Conservation (phyloP, 2,113 vertebrate genomes). For the Eurypyga helias region DNA sequence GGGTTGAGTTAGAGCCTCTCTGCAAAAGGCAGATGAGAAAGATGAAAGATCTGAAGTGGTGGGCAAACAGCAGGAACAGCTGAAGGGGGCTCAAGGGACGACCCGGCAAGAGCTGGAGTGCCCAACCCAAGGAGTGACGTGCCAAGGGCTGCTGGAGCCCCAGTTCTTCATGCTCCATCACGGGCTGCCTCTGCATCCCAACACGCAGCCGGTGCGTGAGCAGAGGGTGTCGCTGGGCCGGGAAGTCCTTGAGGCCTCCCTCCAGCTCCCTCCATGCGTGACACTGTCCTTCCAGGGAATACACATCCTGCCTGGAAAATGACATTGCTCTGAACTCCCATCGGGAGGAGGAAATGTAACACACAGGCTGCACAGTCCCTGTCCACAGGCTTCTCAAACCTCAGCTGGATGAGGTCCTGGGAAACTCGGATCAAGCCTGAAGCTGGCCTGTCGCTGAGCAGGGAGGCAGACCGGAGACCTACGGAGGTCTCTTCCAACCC, state of each 20-base stretch:
- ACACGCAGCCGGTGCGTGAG: not conserved
- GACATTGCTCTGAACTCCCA: not conserved
- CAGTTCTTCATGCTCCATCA: not conserved
- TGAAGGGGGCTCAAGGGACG: not conserved
- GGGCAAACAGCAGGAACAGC: not conserved
- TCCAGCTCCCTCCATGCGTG: not conserved
- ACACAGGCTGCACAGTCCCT: not conserved
- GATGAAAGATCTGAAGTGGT: not conserved
- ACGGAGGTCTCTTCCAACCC: not conserved
- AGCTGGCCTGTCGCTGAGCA: not conserved
- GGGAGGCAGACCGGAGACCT: not conserved
- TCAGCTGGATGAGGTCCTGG: not conserved
- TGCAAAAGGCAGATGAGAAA: not conserved
- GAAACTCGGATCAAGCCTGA: not conserved
- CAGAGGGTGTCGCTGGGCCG: not conserved
- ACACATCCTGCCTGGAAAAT: not conserved
- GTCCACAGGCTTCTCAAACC: not conserved
- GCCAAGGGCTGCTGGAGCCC: not conserved
- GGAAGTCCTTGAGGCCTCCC: not conserved
- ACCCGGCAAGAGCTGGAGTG: not conserved
- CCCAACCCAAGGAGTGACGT: not conserved
- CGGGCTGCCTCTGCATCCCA: not conserved
- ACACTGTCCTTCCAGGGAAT: not conserved
- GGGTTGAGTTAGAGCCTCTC: not conserved
- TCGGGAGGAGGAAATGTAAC: not conserved